Conservation (phyloP, 2,888 invertebrate species). For the Sinohyriopsis cumingii region DNA sequence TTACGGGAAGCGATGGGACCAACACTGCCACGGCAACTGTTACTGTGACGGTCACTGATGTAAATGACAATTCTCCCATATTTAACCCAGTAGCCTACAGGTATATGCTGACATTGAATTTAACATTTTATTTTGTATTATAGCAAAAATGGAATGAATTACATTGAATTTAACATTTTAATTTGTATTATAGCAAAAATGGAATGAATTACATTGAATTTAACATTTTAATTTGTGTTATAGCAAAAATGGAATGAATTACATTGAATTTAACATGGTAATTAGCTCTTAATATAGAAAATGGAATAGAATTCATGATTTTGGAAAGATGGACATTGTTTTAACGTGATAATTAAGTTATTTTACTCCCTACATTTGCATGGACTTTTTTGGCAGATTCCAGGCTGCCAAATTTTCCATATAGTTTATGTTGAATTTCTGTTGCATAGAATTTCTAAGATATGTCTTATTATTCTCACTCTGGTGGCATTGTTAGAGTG, state of each 20-base stretch:
- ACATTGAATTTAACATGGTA: not conserved
- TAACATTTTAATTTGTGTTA: not conserved
- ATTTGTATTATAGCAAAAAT: not conserved
- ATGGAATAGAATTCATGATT: too few relatives aligned
- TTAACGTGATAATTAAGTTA: too few relatives aligned
- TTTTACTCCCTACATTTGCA: too few relatives aligned
- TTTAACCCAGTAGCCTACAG: slow-evolving; percentile 34
- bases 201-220: not conserved
- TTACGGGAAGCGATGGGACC: slow-evolving; percentile 48
- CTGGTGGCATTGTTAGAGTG: too few relatives aligned
- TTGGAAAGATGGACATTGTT: too few relatives aligned
- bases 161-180: not conserved
- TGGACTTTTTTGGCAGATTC: too few relatives aligned
- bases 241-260: not conserved
- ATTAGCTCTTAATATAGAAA: too few relatives aligned
- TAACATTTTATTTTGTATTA: not conserved
- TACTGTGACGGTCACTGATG: slow-evolving; percentile 54
- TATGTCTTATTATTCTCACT: too few relatives aligned
- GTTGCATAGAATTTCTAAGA: too few relatives aligned
- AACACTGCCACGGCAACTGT: slow-evolving; percentile 47
- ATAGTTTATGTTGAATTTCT: too few relatives aligned
- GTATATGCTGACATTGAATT: slow-evolving; percentile 3
- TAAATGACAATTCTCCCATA: slow-evolving; percentile 52
- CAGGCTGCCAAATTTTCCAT: too few relatives aligned
- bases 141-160: not conserved